Percentiles rank a stretch among this genome's conserved stretches.
Conservation (phyloP, 2,113 vertebrate species). For the Eptesicus fuscus region DNA sequence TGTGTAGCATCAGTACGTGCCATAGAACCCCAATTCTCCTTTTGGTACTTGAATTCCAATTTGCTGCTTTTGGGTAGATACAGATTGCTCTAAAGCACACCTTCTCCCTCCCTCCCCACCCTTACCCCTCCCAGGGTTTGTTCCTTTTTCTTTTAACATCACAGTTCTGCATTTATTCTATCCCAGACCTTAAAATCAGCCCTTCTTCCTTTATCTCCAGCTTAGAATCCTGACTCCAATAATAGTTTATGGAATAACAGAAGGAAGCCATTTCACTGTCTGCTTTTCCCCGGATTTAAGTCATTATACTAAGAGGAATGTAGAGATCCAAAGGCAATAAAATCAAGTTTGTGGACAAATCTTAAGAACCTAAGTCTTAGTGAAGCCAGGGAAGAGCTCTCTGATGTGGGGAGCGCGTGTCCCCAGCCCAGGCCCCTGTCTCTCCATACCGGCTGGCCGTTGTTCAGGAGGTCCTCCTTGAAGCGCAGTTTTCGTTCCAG, state of each 20-base stretch:
- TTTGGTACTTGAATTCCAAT: not conserved
- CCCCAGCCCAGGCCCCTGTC: rapidly evolving
- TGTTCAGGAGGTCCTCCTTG: conserved; percentile 96
- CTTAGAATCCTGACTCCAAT: not conserved
- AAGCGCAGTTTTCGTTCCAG: conserved; percentile 97
- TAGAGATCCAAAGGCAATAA: not conserved
- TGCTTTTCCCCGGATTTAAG: not conserved
- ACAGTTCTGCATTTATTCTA: not conserved
- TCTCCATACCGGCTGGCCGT: conserved; percentile 89
- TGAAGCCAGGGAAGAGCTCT: not conserved
- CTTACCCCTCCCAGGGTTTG: no score
- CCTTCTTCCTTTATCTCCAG: not conserved
- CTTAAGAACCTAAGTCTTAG: not conserved
- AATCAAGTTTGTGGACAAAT: not conserved
- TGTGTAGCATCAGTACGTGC: not conserved
- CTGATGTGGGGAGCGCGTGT: not conserved
- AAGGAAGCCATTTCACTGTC: not conserved
- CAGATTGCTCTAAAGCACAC: not conserved
- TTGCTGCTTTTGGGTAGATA: not conserved
- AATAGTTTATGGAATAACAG: rapidly evolving
- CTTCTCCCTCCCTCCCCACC: not conserved
- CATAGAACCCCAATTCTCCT: not conserved
- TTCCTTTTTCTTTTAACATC: not conserved
- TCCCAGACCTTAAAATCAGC: not conserved
- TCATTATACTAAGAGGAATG: not conserved